Percentiles rank a stretch among this genome's conserved stretches.
Evolutionary conservation across 2,888 invertebrate species (phyloP).

Genomic region (Prosapia bicincta): DNA sequence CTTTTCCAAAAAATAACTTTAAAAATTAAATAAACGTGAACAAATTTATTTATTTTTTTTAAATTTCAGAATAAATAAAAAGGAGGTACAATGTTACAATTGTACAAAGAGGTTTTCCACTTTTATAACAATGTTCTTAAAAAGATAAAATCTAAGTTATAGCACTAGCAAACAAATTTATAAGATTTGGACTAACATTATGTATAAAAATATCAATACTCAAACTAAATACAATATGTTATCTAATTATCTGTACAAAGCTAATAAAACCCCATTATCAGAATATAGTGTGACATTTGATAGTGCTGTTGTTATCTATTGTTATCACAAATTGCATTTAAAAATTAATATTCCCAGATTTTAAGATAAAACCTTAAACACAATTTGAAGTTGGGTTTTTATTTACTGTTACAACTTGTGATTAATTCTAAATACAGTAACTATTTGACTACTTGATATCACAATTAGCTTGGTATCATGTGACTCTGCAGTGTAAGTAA

Average conservation of each 20-base stretch:
- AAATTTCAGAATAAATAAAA: too few relatives aligned
- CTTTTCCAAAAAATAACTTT: too few relatives aligned
- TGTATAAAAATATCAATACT: constrained; percentile 25
- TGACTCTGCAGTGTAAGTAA: background rate
- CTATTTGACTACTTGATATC: background rate
- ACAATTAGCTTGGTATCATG: constrained; percentile 1
- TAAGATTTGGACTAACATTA: constrained; percentile 18
- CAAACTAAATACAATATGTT: constrained; percentile 22
- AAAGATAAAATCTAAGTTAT: background rate
- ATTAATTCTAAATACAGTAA: background rate
- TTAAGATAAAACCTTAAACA: background rate
- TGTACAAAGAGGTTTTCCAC: background rate
- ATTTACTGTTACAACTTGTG: background rate
- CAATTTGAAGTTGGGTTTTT: background rate
- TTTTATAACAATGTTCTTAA: background rate
- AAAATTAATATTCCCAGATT: background rate
- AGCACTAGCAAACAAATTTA: constrained; percentile 13
- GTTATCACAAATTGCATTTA: background rate
- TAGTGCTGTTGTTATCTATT: background rate
- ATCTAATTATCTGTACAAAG: background rate
- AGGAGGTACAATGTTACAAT: background rate
- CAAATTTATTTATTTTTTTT: too few relatives aligned
- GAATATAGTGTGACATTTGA: background rate
- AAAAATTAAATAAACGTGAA: too few relatives aligned
- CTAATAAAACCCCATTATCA: background rate